A percentile compares a stretch with the other conserved stretches of the same genome.
Conservation (phyloP, 2,888 invertebrate genomes). For the Microctonus aethiopoides region DNA sequence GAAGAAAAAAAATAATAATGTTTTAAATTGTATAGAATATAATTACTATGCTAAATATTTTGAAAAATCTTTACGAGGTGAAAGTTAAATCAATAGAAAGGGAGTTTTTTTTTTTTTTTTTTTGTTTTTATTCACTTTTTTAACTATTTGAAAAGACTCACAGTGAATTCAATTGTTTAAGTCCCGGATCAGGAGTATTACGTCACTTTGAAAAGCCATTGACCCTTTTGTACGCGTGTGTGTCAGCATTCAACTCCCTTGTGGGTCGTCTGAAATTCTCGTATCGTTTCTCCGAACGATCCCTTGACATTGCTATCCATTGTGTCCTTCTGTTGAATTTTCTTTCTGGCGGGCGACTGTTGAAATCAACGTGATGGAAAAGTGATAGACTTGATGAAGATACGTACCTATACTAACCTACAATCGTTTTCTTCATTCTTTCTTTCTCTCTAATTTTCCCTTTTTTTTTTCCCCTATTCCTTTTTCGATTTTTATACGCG, state of each 20-base stretch:
- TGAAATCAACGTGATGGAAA: slow-evolving; percentile 25
- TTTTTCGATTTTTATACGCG: slow-evolving; percentile 2
- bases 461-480: too few relatives aligned
- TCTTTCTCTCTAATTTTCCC: background rate
- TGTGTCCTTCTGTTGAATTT: slow-evolving; percentile 40
- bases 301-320: slow-evolving; percentile 35
- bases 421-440: slow-evolving; percentile 4
- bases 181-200: slow-evolving; percentile 15
- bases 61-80: too few relatives aligned
- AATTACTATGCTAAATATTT: too few relatives aligned
- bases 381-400: slow-evolving; percentile 31
- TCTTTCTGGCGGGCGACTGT: slow-evolving; percentile 37
- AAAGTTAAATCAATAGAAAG: too few relatives aligned
- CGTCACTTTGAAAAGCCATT: slow-evolving; percentile 28
- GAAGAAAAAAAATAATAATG: too few relatives aligned
- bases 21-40: too few relatives aligned
- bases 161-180: slow-evolving; percentile 22
- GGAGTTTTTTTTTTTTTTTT: too few relatives aligned
- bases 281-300: slow-evolving; percentile 24
- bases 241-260: slow-evolving; percentile 29
- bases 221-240: slow-evolving; percentile 29
- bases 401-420: background rate
- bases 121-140: background rate
- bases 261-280: slow-evolving; percentile 20
- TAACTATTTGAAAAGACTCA: slow-evolving; percentile 2